Evolutionary conservation across 92 coral and sea anemone genomes (phyloP).

Genomic region (Chrysogorgia sp.): DNA sequence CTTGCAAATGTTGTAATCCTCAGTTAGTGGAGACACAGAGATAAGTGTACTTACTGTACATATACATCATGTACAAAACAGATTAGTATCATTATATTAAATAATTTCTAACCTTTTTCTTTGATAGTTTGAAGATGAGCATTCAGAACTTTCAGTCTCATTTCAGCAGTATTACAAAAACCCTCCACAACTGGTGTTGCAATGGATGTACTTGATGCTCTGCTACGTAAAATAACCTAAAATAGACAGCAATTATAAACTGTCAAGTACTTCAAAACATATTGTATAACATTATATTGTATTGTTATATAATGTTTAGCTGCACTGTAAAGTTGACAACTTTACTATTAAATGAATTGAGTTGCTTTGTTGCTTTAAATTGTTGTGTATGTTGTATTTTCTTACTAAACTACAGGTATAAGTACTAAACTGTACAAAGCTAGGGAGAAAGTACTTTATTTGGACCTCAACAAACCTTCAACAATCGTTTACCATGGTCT

Average conservation of each 20-base stretch:
- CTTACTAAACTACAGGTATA: no score
- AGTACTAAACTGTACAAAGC: no score
- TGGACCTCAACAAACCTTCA: constrained; percentile 65
- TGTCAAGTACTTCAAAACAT: no score
- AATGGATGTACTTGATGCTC: constrained; percentile 87
- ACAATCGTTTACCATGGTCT: constrained; percentile 84
- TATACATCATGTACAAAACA: no score
- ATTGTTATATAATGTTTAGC: not conserved
- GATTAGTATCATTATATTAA: no score
- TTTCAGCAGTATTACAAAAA: constrained; percentile 95
- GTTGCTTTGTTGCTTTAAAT: no score
- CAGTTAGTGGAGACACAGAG: no score
- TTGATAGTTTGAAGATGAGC: constrained; percentile 86
- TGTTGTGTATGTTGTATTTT: no score
- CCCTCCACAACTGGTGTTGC: constrained; percentile 96
- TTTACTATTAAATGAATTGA: no score
- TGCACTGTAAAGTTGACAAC: not conserved
- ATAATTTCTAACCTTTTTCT: constrained; percentile 75
- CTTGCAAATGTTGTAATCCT: no score
- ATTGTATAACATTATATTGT: not conserved
- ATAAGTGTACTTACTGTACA: no score
- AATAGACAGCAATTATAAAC: not conserved
- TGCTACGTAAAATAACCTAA: constrained; percentile 83
- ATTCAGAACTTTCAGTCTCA: constrained; percentile 97
- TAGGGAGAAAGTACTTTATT: no score